These are phyloP conservation scores for Macroteleia sp. DNA, from an alignment of 2,888 invertebrate species.

Conservation along the genomic window DNA sequence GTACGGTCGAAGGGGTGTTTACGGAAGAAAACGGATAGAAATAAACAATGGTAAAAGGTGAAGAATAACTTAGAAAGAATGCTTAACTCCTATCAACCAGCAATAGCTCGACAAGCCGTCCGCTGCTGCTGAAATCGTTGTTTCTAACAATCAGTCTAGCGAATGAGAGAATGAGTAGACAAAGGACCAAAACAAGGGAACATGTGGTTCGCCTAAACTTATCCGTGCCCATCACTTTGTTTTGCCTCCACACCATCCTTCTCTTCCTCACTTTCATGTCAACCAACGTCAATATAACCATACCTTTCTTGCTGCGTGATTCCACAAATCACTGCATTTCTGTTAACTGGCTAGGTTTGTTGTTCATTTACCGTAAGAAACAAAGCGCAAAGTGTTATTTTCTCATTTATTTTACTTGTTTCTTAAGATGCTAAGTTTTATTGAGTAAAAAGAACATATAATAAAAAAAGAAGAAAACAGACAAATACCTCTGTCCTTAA, in stretches of 20 bases:
- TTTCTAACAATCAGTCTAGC: constrained; percentile 29
- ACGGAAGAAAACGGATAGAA: constrained; percentile 28
- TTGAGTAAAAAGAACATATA: no score
- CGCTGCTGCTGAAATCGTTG: constrained; percentile 49
- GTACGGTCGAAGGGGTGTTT: not conserved
- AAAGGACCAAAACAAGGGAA: constrained; percentile 69
- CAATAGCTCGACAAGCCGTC: constrained; percentile 69
- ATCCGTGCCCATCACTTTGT: constrained; percentile 60
- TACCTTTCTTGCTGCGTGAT: constrained; percentile 19
- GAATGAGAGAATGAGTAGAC: constrained; percentile 25
- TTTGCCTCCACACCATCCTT: constrained; percentile 15
- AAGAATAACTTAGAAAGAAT: constrained; percentile 36
- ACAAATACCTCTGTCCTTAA: no score
- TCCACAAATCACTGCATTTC: constrained; percentile 38
- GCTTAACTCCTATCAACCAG: constrained; percentile 42
- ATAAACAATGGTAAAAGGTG: constrained; percentile 32
- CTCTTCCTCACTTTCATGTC: constrained; percentile 16
- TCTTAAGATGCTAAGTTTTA: no score
- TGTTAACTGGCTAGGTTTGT: constrained; percentile 45
- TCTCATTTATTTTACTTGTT: constrained; percentile 1
- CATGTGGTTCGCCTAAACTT: constrained; percentile 75
- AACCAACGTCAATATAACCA: constrained; percentile 23
- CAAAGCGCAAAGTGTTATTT: not conserved
- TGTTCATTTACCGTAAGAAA: constrained; percentile 26
- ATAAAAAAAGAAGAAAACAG: no score